phyloP scores from a whole-genome alignment of 2,113 vertebrate species.

The Tragelaphus scriptus region DNA sequence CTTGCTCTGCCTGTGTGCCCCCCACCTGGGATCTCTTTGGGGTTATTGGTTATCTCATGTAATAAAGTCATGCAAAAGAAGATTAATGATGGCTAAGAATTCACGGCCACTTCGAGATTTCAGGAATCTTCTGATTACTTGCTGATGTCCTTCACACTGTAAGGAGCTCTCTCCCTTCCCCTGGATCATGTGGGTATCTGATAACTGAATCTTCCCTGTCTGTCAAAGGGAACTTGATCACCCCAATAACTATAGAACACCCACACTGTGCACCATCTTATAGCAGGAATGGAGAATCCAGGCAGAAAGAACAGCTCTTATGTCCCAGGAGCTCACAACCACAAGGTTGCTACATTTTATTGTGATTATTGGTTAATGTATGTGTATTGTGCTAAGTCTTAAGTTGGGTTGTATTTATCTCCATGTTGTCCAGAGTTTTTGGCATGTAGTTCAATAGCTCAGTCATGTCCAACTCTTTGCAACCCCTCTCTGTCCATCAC shows the following conservation, averaged over 20 bases:
- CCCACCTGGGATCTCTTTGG: accelerated
- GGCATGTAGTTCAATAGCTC: background rate
- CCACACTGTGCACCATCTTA: accelerated
- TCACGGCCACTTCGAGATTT: accelerated
- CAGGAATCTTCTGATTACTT: accelerated
- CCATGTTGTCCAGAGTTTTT: background rate
- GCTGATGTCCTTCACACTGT: accelerated
- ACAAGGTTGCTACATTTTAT: background rate
- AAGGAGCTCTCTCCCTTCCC: accelerated
- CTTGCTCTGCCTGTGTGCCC: no score
- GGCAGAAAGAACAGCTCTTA: background rate
- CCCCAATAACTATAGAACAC: accelerated
- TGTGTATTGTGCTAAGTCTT: background rate
- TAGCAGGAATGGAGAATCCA: accelerated
- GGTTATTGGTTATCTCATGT: background rate
- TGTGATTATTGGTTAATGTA: background rate
- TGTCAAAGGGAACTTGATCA: background rate
- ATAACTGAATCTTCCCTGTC: accelerated
- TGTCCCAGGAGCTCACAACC: background rate
- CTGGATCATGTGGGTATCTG: accelerated
- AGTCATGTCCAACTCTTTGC: background rate
- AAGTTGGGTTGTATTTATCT: background rate
- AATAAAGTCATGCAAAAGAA: background rate
- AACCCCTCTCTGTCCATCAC: background rate
- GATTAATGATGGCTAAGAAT: accelerated